Evolutionary conservation across 1,140 invertebrate species (phyloP).

Genomic region (Drosophila bocki): DNA sequence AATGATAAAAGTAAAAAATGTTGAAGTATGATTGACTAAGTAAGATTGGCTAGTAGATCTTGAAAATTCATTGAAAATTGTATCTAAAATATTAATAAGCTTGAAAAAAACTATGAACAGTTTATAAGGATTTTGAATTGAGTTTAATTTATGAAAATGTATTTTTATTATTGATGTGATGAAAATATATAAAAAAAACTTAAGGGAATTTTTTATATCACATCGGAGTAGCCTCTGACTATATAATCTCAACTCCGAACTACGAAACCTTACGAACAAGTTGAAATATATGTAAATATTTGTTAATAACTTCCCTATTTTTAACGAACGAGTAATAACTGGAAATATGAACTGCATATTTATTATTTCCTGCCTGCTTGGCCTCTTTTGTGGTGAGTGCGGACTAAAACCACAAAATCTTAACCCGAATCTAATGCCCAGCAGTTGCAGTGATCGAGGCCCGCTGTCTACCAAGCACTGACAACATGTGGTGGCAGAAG

Average conservation of each 20-base stretch:
- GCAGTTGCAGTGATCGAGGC: slow-evolving; percentile 15
- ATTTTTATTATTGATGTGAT: neutral
- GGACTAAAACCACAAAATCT: too few species aligned
- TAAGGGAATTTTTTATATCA: neutral
- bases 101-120: too few species aligned
- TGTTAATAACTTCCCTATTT: neutral
- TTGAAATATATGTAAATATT: neutral
- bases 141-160: neutral
- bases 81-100: too few species aligned
- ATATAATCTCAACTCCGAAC: neutral
- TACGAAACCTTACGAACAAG: neutral
- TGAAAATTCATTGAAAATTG: neutral
- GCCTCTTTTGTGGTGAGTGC: slow-evolving; percentile 24
- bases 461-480: slow-evolving; percentile 31
- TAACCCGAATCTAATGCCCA: neutral
- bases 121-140: too few species aligned
- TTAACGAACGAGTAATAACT: neutral
- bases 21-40: neutral
- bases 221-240: neutral
- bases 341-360: slow-evolving; percentile 30
- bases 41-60: neutral
- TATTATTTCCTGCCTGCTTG: slow-evolving; percentile 13
- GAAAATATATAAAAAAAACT: neutral
- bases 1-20: neutral
- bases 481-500: slow-evolving; percentile 59